These are phyloP conservation scores for Platycheirus albimanus DNA, from an alignment of 2,888 invertebrate genomes.

Conservation along the genomic window DNA sequence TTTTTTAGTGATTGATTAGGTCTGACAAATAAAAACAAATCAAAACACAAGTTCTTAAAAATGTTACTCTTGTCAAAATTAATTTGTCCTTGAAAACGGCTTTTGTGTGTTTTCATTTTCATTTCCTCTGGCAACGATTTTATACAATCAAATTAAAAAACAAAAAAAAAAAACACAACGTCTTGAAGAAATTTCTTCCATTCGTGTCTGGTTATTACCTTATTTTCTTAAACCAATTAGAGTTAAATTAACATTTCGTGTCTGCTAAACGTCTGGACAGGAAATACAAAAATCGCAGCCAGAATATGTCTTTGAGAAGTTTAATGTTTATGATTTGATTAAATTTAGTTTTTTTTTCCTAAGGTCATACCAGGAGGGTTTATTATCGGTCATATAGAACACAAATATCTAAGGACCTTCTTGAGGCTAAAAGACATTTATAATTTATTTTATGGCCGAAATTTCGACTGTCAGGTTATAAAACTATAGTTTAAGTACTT, in stretches of 20 bases:
- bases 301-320: conserved; percentile 14
- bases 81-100: conserved; percentile 49
- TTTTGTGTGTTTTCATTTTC: conserved; percentile 27
- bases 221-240: conserved; percentile 65
- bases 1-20: conserved; percentile 26
- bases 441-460: too few relatives aligned
- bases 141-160: too few relatives aligned
- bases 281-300: conserved; percentile 22
- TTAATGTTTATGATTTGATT: conserved; percentile 54
- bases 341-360: conserved; percentile 43
- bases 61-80: conserved; percentile 25
- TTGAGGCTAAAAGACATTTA: too few relatives aligned
- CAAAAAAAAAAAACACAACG: not conserved
- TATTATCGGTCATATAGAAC: too few relatives aligned
- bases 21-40: conserved; percentile 48
- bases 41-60: conserved; percentile 20
- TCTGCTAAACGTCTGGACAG: conserved; percentile 59
- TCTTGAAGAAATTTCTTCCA: conserved; percentile 46
- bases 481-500: too few relatives aligned
- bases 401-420: too few relatives aligned
- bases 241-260: conserved; percentile 67
- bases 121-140: conserved; percentile 15
- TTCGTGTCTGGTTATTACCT: conserved; percentile 65
- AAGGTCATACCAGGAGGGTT: not conserved
- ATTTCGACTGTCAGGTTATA: too few relatives aligned